phyloP scores from a whole-genome alignment of 2,797 vertebrate species.

The Cryptoprocta ferox region DNA sequence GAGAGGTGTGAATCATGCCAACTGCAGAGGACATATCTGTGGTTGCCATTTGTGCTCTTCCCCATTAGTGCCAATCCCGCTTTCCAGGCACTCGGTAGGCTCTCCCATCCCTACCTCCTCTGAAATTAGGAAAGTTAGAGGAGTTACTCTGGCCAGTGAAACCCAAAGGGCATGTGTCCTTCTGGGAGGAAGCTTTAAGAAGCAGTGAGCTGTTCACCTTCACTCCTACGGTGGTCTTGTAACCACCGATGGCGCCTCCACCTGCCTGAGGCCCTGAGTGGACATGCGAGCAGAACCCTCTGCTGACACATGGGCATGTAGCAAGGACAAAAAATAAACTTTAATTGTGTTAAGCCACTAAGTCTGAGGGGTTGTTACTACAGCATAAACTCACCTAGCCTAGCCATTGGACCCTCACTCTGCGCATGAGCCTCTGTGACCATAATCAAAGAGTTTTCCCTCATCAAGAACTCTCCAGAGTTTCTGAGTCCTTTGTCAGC shows the following conservation, averaged over 20 bases:
- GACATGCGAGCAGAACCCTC: background rate
- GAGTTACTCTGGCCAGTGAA: background rate
- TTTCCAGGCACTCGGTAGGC: too few relatives aligned
- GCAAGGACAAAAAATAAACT: background rate
- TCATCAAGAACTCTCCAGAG: background rate
- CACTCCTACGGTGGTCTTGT: fast-evolving
- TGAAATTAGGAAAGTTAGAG: background rate
- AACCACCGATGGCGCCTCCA: background rate
- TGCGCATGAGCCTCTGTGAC: fast-evolving
- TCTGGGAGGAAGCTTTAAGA: background rate
- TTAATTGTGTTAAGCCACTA: background rate
- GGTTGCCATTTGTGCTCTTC: background rate
- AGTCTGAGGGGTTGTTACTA: background rate
- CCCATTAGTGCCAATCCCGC: background rate
- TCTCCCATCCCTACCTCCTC: background rate
- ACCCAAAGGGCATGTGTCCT: background rate
- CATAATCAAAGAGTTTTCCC: background rate
- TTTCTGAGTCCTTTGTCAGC: background rate
- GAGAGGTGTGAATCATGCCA: too few relatives aligned
- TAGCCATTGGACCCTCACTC: background rate
- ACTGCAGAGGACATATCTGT: background rate
- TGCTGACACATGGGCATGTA: background rate
- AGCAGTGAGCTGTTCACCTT: background rate
- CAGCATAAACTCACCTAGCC: too few relatives aligned
- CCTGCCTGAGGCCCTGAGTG: background rate